Evolutionary conservation across 2,888 invertebrate species (phyloP).

Genomic region (Arge pagana): DNA sequence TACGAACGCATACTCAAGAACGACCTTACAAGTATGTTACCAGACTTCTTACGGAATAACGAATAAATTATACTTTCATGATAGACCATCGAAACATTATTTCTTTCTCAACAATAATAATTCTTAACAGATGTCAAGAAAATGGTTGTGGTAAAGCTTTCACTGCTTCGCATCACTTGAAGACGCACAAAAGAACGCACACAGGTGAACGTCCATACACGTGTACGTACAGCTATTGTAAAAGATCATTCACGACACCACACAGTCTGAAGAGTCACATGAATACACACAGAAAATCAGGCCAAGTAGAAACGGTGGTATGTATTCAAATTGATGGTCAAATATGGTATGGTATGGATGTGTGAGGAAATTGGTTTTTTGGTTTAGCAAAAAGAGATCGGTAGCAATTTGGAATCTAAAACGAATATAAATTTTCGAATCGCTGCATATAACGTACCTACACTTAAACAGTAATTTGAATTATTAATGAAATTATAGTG

Average conservation of each 20-base stretch:
- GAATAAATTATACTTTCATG: not conserved
- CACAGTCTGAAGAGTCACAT: conserved; percentile 82
- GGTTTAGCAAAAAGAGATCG: not conserved
- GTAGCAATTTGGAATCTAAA: not conserved
- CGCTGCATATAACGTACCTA: too few species aligned
- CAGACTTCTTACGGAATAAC: not conserved
- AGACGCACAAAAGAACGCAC: conserved; percentile 86
- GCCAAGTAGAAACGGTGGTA: conserved; percentile 40
- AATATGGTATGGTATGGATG: not conserved
- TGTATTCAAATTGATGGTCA: conserved; percentile 23
- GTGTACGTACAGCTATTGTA: conserved; percentile 71
- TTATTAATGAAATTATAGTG: too few species aligned
- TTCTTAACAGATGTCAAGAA: conserved; percentile 76
- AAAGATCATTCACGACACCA: conserved; percentile 80
- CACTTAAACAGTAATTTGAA: too few species aligned
- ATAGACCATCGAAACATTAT: not conserved
- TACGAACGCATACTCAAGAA: conserved; percentile 90
- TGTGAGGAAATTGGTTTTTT: not conserved
- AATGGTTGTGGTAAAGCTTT: conserved; percentile 91
- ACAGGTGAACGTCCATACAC: conserved; percentile 81
- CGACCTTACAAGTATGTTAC: conserved; percentile 79
- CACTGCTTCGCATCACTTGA: conserved; percentile 91
- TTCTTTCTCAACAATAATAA: conserved; percentile 11
- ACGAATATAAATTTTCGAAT: not conserved
- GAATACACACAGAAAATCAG: conserved; percentile 69